A percentile compares a stretch with the other conserved stretches of the same genome.
phyloP scores from a whole-genome alignment of 2,888 invertebrate species.

The Colletes collaris region DNA sequence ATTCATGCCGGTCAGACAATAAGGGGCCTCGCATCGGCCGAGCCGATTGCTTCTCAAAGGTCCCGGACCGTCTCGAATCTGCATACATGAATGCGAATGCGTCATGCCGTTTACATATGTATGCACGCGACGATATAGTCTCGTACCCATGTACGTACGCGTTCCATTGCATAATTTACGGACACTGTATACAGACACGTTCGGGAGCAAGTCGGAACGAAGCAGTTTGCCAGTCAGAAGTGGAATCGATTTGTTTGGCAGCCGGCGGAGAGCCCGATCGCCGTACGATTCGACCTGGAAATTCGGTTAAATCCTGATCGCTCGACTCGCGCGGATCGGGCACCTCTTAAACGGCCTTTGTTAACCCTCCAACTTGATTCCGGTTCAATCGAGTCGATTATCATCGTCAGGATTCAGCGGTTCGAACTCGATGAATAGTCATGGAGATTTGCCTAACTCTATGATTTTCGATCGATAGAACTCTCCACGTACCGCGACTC shows the following conservation, averaged over 20 bases:
- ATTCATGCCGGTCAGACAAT: slow-evolving; percentile 47
- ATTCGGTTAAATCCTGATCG: slow-evolving; percentile 25
- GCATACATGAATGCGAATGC: slow-evolving; percentile 70
- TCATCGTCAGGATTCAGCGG: neutral
- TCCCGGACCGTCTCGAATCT: slow-evolving; percentile 62
- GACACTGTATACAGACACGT: slow-evolving; percentile 21
- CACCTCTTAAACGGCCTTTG: slow-evolving; percentile 2
- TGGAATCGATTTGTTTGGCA: slow-evolving; percentile 40
- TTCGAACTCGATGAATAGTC: no score
- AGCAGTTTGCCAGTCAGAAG: slow-evolving; percentile 11
- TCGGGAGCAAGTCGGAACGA: slow-evolving; percentile 16
- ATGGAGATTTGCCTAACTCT: no score
- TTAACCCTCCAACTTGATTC: slow-evolving; percentile 29
- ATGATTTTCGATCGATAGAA: no score
- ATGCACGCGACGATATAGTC: slow-evolving; percentile 49
- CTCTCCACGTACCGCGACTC: no score
- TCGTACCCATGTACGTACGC: slow-evolving; percentile 38
- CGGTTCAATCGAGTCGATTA: neutral
- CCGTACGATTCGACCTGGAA: slow-evolving; percentile 23
- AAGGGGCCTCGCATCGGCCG: slow-evolving; percentile 38
- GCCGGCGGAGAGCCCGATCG: neutral
- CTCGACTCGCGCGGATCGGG: slow-evolving; percentile 11
- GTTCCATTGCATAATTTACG: slow-evolving; percentile 60
- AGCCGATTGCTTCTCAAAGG: slow-evolving; percentile 65
- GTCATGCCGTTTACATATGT: slow-evolving; percentile 68